Evolutionary conservation across 2,888 invertebrate genomes (phyloP).

Genomic region (Oligia latruncula): DNA sequence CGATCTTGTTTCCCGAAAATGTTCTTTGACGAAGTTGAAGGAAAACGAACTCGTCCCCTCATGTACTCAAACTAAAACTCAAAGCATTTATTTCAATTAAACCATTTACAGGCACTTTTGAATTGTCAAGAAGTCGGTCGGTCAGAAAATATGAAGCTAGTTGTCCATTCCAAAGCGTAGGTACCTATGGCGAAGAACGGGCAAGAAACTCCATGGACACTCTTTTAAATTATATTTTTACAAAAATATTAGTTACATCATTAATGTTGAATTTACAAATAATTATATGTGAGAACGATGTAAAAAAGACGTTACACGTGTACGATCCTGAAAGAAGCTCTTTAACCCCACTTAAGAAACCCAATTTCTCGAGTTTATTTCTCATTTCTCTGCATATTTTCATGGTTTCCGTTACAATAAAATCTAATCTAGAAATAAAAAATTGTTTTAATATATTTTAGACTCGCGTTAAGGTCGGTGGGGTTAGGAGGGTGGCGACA

Average conservation of each 20-base stretch:
- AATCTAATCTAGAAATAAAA: conserved; percentile 66
- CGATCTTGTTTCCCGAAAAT: conserved; percentile 14
- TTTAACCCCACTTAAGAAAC: conserved; percentile 66
- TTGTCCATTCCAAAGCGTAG: too few relatives aligned
- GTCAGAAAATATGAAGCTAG: too few relatives aligned
- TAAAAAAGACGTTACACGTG: conserved; percentile 2
- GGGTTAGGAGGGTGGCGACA: conserved; percentile 82
- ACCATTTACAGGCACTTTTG: too few relatives aligned
- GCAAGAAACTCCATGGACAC: too few relatives aligned
- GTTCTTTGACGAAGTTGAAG: conserved; percentile 18
- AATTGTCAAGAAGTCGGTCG: too few relatives aligned
- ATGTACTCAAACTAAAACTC: too few relatives aligned
- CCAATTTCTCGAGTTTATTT: conserved; percentile 68
- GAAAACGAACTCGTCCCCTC: conserved; percentile 24
- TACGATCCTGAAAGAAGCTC: conserved; percentile 55
- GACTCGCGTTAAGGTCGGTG: conserved; percentile 66
- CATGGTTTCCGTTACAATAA: conserved; percentile 69
- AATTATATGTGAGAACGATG: too few relatives aligned
- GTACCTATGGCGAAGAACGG: too few relatives aligned
- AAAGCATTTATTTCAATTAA: too few relatives aligned
- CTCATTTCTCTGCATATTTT: conserved; percentile 67
- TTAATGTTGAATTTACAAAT: too few relatives aligned
- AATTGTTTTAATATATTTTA: conserved; percentile 70
- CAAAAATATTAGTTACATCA: too few relatives aligned
- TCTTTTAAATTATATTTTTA: too few relatives aligned